Percentiles rank a stretch among this genome's conserved stretches.
Evolutionary conservation across 2,113 vertebrate genomes (phyloP).

Genomic region (Dipodomys ordii): DNA sequence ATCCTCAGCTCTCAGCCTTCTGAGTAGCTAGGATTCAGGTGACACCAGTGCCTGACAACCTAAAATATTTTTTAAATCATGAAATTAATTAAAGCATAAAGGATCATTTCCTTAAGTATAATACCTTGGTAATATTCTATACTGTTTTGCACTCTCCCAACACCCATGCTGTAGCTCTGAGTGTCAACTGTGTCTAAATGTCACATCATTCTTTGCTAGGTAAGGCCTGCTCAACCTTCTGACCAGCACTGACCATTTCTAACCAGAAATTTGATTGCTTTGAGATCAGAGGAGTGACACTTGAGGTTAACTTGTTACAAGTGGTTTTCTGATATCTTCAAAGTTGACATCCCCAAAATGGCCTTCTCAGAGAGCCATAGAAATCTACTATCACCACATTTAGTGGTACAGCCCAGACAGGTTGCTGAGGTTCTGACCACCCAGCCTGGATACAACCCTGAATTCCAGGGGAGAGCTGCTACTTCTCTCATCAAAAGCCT

Average conservation of each 20-base stretch:
- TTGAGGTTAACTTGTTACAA: not conserved
- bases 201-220: not conserved
- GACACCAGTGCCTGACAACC: not conserved
- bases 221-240: not conserved
- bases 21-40: too few species aligned
- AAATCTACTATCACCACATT: not conserved
- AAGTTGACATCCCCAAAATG: not conserved
- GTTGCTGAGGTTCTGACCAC: not conserved
- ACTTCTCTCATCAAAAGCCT: not conserved
- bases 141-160: not conserved
- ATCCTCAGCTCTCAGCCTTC: too few species aligned
- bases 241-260: not conserved
- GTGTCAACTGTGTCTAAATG: not conserved
- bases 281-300: not conserved
- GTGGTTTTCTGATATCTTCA: not conserved
- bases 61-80: slow-evolving; percentile 39
- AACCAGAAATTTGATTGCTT: not conserved
- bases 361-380: not conserved
- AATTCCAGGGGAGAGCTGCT: not conserved
- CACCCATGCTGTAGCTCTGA: not conserved
- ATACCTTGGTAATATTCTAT: not conserved
- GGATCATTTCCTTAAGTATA: not conserved
- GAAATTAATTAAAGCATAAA: slow-evolving; percentile 18
- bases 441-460: too few species aligned
- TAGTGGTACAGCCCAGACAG: not conserved